A percentile compares a stretch with the other conserved stretches of the same genome.
These are phyloP conservation scores for Aphaenogaster floridana DNA, from an alignment of 1,140 invertebrate species.

Conservation along the genomic window DNA sequence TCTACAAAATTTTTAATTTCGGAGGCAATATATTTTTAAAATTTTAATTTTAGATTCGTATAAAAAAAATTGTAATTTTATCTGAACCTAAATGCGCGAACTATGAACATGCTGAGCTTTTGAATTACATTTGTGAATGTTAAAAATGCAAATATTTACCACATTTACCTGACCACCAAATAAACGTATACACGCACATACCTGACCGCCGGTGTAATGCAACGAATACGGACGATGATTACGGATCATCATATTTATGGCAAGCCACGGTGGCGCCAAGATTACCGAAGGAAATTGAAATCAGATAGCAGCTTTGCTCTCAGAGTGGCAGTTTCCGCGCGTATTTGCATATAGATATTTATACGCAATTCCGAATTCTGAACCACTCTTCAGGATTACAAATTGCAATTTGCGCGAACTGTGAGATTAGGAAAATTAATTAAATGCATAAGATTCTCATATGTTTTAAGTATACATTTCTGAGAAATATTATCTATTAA, in stretches of 20 bases:
- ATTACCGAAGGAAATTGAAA: conserved; percentile 79
- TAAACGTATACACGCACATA: not conserved
- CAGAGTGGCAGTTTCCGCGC: not conserved
- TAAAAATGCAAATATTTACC: not conserved
- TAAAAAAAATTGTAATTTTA: not conserved
- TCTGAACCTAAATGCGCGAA: not conserved
- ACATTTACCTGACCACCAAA: not conserved
- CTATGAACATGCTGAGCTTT: not conserved
- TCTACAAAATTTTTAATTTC: not conserved
- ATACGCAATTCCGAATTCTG: conserved; percentile 1
- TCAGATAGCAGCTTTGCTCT: conserved; percentile 74
- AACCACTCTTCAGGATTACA: not conserved
- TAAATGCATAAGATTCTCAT: not conserved
- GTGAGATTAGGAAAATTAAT: too few species aligned
- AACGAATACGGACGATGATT: conserved; percentile 46
- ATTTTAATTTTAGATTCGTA: not conserved
- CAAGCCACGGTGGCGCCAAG: conserved; percentile 63
- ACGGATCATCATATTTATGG: conserved; percentile 69
- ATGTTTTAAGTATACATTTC: not conserved
- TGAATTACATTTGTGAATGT: conserved; percentile 22
- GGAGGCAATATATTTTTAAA: not conserved
- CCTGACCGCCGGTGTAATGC: conserved; percentile 40
- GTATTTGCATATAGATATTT: conserved; percentile 64
- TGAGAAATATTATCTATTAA: not conserved
- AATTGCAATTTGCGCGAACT: not conserved